Conservation (phyloP, 1,140 invertebrate genomes). For the Brachionus rubens region DNA sequence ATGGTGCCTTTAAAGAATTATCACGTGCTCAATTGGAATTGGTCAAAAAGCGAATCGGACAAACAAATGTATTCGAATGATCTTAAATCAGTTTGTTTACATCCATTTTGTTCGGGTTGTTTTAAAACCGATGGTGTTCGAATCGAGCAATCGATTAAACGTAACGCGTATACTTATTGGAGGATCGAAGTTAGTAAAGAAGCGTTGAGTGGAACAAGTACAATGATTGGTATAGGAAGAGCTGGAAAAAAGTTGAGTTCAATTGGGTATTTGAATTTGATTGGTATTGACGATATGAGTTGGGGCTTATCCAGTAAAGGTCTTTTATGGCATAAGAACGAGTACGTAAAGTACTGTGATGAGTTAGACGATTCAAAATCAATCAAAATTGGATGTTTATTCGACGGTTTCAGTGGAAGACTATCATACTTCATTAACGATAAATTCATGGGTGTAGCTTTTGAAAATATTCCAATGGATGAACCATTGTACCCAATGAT, state of each 20-base stretch:
- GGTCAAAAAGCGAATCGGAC: background rate
- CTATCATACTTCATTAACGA: conserved; percentile 11
- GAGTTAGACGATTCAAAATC: background rate
- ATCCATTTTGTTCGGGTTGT: conserved; percentile 26
- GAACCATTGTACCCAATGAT: conserved; percentile 14
- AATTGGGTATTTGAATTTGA: conserved; percentile 66
- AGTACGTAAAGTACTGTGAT: background rate
- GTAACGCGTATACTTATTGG: conserved; percentile 26
- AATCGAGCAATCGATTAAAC: background rate
- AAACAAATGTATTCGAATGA: conserved; percentile 28
- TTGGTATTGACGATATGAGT: conserved; percentile 69
- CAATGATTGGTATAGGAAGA: conserved; percentile 32
- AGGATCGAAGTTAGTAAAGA: background rate
- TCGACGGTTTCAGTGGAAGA: background rate
- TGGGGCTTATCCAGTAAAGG: conserved; percentile 75
- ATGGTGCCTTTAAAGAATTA: background rate
- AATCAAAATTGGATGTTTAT: conserved; percentile 1
- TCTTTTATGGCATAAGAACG: conserved; percentile 66
- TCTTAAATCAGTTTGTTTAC: conserved; percentile 12
- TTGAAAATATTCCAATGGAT: background rate
- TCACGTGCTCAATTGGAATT: background rate
- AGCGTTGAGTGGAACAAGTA: conserved; percentile 10
- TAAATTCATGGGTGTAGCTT: conserved; percentile 29
- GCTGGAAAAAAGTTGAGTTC: background rate
- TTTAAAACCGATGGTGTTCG: conserved; percentile 35